These are phyloP conservation scores for Vanessa atalanta DNA, from an alignment of 1,140 invertebrate genomes.

Conservation along the genomic window DNA sequence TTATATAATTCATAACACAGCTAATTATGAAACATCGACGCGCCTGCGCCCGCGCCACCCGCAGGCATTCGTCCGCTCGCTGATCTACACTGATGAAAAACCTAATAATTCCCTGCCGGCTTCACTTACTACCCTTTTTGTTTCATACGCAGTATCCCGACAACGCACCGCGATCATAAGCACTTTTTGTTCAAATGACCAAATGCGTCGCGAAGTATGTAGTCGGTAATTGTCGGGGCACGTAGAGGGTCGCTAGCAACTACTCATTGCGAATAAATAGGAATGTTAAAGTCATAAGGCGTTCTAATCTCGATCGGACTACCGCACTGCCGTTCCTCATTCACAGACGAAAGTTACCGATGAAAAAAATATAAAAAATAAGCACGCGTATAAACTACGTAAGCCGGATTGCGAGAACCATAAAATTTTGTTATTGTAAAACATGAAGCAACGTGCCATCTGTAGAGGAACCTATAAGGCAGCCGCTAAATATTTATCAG, in stretches of 20 bases:
- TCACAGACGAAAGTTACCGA: constrained; percentile 36
- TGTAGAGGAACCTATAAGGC: constrained; percentile 64
- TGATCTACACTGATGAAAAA: constrained; percentile 55
- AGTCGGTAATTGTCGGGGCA: constrained; percentile 45
- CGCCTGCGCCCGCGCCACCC: constrained; percentile 65
- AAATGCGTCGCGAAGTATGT: constrained; percentile 49
- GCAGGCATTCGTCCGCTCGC: constrained; percentile 52
- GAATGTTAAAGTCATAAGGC: constrained; percentile 36
- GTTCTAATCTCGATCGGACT: constrained; percentile 25
- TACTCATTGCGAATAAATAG: constrained; percentile 41
- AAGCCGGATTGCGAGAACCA: constrained; percentile 49
- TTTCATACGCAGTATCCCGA: constrained; percentile 43
- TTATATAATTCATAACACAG: constrained; percentile 78
- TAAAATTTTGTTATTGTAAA: constrained; percentile 64
- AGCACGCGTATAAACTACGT: constrained; percentile 34
- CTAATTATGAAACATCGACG: constrained; percentile 72
- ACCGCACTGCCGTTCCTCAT: constrained; percentile 37
- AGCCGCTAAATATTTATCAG: constrained; percentile 72
- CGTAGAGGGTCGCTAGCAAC: constrained; percentile 28
- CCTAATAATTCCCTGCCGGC: constrained; percentile 52
- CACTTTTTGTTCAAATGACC: constrained; percentile 55
- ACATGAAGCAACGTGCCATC: constrained; percentile 59
- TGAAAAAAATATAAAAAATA: constrained; percentile 44
- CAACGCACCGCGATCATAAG: constrained; percentile 57
- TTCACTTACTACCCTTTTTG: constrained; percentile 55